Conservation (phyloP, 1,140 invertebrate genomes). For the Bombus pascuorum region DNA sequence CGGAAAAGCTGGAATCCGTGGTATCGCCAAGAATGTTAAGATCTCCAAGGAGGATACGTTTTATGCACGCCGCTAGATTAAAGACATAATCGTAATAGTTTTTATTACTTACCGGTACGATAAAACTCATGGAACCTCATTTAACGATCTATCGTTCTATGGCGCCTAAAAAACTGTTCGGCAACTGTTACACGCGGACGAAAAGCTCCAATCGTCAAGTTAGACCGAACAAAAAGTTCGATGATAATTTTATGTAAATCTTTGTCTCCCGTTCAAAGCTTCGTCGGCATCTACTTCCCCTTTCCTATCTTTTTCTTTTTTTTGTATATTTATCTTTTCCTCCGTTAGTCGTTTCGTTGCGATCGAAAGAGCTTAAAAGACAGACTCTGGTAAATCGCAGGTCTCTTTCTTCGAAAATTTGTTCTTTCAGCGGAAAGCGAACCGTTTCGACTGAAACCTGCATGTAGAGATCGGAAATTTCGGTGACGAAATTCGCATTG, state of each 20-base stretch:
- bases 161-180: neutral
- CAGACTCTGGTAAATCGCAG: too few species aligned
- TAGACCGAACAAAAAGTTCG: neutral
- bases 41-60: constrained; percentile 40
- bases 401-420: too few species aligned
- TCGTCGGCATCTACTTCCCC: neutral
- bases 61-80: constrained; percentile 18
- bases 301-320: neutral
- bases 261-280: neutral
- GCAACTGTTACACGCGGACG: too few species aligned
- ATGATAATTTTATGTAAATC: neutral
- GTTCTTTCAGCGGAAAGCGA: neutral
- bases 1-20: constrained; percentile 65
- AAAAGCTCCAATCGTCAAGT: neutral
- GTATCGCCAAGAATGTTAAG: constrained; percentile 36
- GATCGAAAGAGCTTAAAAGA: too few species aligned
- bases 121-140: neutral
- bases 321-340: neutral
- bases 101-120: constrained; percentile 1
- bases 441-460: neutral
- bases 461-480: neutral
- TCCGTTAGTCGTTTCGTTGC: too few species aligned
- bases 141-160: neutral
- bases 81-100: constrained; percentile 36
- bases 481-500: constrained; percentile 6